Evolutionary conservation across 1,140 invertebrate genomes (phyloP), one percentile per base, ranked within the genome.

Genomic region (Micrasema longulum): DNA sequence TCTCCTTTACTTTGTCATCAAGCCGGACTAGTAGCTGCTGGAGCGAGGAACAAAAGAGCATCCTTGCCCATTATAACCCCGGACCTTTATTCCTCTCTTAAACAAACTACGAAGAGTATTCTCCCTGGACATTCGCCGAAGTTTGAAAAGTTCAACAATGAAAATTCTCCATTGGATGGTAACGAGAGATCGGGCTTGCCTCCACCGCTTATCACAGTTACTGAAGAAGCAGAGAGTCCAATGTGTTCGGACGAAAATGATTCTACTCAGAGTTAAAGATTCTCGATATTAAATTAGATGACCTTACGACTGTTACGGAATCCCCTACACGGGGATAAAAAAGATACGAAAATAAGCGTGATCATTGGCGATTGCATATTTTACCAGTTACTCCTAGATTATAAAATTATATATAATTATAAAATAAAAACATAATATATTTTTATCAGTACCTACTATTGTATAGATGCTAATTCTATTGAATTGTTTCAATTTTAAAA

Each of bases 181-280:
- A 36, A 23, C 12, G 62, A 53, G 3, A 55, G 67, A 20, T 73
- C 74, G 20, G 79, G 77, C 41, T 79, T 80, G 36, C 75, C 78
- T 14, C 82, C 82, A 2, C 83, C 84, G 0, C 80, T 85, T 79
- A 85, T 85, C 45, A 85, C 84, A 1, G 84, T 85, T 35, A 85
- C 83, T 0, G 84, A 85, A 67, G 84, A 85, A 52, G 79, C 76
- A 55, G 84, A 85, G 45, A 78, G 79, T 31, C 77, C 79, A 18
- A 81, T 81, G 68, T 80, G 79, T 70, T 81, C 83, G 52, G 79
- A 77, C 66, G 81, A 76, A 31, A 64, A 63, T 12, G 74, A 73
- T 5, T 43, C 53, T 20, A 62, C 53, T 22, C 60, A 80, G 71
- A 85, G 84, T 79, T 84, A 85, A 84, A 83, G 79, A 23, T 38